phyloP scores from a whole-genome alignment of 2,113 vertebrate species.

The Ammodytes dubius region DNA sequence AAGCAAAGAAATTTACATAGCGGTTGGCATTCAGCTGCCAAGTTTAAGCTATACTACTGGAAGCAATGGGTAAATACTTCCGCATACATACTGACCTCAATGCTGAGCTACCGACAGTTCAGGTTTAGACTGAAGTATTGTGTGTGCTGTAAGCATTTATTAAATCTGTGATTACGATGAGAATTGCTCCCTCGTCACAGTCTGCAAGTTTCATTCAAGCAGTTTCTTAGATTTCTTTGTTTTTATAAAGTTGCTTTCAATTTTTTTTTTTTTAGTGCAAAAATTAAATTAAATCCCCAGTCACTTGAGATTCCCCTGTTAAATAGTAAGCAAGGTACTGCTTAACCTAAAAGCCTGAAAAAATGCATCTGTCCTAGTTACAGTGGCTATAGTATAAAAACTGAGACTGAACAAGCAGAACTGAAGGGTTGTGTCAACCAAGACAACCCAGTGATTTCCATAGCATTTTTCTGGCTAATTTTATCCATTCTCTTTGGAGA shows the following conservation, averaged over 20 bases:
- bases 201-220: background rate
- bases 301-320: no score
- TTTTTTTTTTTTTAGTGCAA: no score
- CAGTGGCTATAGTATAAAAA: background rate
- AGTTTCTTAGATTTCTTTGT: background rate
- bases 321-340: background rate
- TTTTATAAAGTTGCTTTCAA: background rate
- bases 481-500: background rate
- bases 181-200: background rate
- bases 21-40: slow-evolving; percentile 57
- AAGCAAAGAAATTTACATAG: slow-evolving; percentile 45
- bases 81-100: slow-evolving; percentile 12
- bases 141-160: background rate
- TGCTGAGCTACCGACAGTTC: background rate
- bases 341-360: background rate
- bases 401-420: background rate
- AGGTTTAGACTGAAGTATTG: background rate
- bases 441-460: background rate
- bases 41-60: slow-evolving; percentile 33
- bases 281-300: background rate
- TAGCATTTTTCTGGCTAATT: background rate
- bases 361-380: background rate
- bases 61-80: slow-evolving; percentile 12
- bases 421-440: no score
- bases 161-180: background rate